Percentiles rank a stretch among this genome's conserved stretches.
Conservation (phyloP, 2,113 vertebrate species). For the Nibea coibor region DNA sequence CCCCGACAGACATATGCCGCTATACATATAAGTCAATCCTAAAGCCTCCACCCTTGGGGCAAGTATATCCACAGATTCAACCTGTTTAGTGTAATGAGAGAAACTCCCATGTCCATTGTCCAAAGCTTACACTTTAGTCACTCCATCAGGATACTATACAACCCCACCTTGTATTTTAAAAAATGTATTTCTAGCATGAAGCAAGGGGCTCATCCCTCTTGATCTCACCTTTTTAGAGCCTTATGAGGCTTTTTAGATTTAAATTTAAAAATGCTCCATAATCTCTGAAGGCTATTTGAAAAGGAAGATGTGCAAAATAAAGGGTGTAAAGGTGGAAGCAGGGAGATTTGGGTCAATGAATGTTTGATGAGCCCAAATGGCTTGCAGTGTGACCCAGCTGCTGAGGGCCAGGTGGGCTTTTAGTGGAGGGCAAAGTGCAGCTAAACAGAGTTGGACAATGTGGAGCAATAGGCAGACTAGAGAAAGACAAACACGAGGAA, state of each 20-base stretch:
- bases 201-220: constrained; percentile 6
- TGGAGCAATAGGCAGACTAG: neutral
- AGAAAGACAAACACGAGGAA: neutral
- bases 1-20: constrained; percentile 56
- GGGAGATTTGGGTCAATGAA: constrained; percentile 75
- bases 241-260: constrained; percentile 19
- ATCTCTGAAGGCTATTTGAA: constrained; percentile 28
- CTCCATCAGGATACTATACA: constrained; percentile 14
- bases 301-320: constrained; percentile 21
- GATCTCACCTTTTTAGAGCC: constrained; percentile 14
- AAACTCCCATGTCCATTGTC: constrained; percentile 29
- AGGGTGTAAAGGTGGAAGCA: neutral
- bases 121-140: constrained; percentile 40
- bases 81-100: constrained; percentile 44
- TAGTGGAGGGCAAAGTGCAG: constrained; percentile 50
- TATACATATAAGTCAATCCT: constrained; percentile 64
- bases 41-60: constrained; percentile 47
- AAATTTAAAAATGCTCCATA: constrained; percentile 3
- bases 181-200: constrained; percentile 4
- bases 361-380: constrained; percentile 84
- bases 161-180: neutral
- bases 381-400: constrained; percentile 69
- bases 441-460: constrained; percentile 5
- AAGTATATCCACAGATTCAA: constrained; percentile 45
- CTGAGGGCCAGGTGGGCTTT: constrained; percentile 62